Conservation (phyloP, 2,888 invertebrate species). For the Alviniconcha strummeri region DNA sequence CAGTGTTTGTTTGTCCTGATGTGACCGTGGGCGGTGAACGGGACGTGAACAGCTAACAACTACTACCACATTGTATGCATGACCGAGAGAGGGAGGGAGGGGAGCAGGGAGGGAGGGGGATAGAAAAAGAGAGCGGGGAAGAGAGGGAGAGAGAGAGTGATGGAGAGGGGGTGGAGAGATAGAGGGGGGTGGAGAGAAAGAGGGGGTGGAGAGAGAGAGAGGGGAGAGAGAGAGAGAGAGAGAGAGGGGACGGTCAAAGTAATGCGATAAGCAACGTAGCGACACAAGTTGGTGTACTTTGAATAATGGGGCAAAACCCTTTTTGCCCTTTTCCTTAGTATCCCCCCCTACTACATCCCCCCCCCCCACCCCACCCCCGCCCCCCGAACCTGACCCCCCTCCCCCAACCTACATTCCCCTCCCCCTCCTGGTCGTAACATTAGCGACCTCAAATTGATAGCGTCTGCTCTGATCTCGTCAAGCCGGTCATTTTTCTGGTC, state of each 20-base stretch:
- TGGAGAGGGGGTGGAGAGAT: neutral
- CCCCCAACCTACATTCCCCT: neutral
- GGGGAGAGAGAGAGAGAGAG: slow-evolving; percentile 10
- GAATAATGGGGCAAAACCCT: slow-evolving; percentile 23
- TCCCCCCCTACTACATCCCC: neutral
- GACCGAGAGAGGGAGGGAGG: neutral
- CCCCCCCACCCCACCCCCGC: neutral
- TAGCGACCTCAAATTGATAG: slow-evolving; percentile 29
- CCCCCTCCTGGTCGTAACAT: neutral
- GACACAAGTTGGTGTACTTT: slow-evolving; percentile 16
- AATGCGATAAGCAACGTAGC: slow-evolving; percentile 26
- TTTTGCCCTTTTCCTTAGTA: neutral
- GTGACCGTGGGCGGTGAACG: too few relatives aligned
- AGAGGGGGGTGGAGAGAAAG: neutral
- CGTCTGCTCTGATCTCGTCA: slow-evolving; percentile 30
- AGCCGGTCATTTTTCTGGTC: slow-evolving; percentile 22
- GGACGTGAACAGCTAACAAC: too few relatives aligned
- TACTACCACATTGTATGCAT: neutral
- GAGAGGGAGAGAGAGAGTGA: neutral
- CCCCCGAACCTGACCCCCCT: neutral
- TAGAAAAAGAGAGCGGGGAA: neutral
- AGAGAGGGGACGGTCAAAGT: slow-evolving; percentile 9
- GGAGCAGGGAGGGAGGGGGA: too few relatives aligned
- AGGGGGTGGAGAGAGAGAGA: neutral
- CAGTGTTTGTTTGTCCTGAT: too few relatives aligned